Percentiles rank a stretch among this genome's conserved stretches.
phyloP scores from a whole-genome alignment of 2,797 vertebrate species.

The Nasua narica region DNA sequence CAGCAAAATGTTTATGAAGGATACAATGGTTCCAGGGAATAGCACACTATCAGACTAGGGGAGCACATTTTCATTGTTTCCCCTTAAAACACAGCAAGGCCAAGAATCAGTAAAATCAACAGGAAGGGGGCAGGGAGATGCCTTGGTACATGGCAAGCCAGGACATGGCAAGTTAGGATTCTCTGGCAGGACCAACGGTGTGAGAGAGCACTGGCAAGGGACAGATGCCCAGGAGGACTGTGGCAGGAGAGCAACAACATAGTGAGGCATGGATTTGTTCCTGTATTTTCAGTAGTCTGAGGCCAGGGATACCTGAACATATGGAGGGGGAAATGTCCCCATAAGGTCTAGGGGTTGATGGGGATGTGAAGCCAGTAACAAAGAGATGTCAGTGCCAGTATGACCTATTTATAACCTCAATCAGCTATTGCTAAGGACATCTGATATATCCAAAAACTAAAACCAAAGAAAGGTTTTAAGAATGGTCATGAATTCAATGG shows the following conservation, averaged over 20 bases:
- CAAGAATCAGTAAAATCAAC: neutral
- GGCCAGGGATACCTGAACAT: neutral
- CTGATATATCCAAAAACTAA: neutral
- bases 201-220: neutral
- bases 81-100: neutral
- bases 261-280: neutral
- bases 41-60: neutral
- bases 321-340: neutral
- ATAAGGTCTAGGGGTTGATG: neutral
- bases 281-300: neutral
- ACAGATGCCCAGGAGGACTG: neutral
- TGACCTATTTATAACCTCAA: neutral
- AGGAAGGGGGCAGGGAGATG: neutral
- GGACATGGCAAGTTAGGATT: neutral
- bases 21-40: neutral
- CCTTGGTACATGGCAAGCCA: rapidly evolving
- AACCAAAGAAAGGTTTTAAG: neutral
- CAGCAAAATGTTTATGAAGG: neutral
- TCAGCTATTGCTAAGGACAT: neutral
- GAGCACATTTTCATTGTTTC: neutral
- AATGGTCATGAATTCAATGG: neutral
- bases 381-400: neutral
- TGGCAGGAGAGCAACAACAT: neutral
- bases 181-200: neutral
- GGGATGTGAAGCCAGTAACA: neutral